Base-by-base conservation (phyloP, 2,113 vertebrate genomes). In the Vireo altiloquus region DNA sequence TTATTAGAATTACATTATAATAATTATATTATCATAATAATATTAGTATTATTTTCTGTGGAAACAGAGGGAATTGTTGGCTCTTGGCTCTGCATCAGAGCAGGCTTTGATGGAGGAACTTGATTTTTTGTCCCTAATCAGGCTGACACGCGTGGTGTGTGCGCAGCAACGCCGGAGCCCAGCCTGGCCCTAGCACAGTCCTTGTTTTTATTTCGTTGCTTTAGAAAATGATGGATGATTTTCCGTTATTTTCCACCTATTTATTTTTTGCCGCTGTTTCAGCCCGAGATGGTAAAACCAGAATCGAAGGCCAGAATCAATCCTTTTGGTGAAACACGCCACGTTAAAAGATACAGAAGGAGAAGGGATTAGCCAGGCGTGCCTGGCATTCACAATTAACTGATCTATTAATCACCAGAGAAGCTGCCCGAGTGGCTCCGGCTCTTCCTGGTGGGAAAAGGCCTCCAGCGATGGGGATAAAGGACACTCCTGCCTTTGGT, bases 221-320 rank as follows among this genome's bases (percentile, higher is more conserved):
- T 69, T 74, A 90, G 31, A 80, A 91, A 93, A 80, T 61, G 82
- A 93, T 35, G 57, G 85, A 79, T 64, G 82, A 76, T 84, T 87
- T 82, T 82, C 75, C 68, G 39, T 83, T 64, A 70, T 92, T 95
- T 95, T 69, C 54, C 71, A 11, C 49, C 46, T 74, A 25, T 72
- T 96, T 94, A n/a, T 87, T 89, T 74, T 65, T 86, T 56, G 75
- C 78, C 30, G 61, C 82, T 57, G 60, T 79, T 95, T 84, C 90
- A 82, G 44, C 61, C 78, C 37, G 3, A 68, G 84, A 87, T 44
- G 95, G 82, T 70, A 70, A 91, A 89, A 75, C 18, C 90, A 44
- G 81, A 83, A 92, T 13, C 28, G 87, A 91, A 83, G 85, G 78
- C 84, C 64, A 82, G 65, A 87, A 63, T 68, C 65, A 53, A 76